Conservation (phyloP, 1,140 invertebrate genomes). For the Brachionus angularis region DNA sequence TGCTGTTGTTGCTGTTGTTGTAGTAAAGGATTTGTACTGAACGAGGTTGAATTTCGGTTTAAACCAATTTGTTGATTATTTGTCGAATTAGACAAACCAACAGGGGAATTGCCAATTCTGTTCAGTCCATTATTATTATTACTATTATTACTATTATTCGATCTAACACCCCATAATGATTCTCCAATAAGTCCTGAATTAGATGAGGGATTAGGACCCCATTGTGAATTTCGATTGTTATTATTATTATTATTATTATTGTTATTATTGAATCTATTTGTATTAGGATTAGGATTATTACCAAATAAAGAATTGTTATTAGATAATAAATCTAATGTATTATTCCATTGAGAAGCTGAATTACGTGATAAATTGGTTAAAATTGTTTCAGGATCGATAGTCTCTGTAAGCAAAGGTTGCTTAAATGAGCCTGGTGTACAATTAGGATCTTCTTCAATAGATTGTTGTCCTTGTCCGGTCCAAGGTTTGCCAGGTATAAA, state of each 20-base stretch:
- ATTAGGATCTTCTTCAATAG: conserved; percentile 35
- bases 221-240: not conserved
- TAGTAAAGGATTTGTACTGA: not conserved
- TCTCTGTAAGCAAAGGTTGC: conserved; percentile 9
- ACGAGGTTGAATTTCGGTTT: not conserved
- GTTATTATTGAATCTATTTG: no score
- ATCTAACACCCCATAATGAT: conserved; percentile 24
- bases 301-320: not conserved
- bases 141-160: not conserved
- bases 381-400: conserved; percentile 40
- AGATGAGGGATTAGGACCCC: no score
- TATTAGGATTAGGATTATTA: no score
- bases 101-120: not conserved
- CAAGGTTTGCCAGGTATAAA: conserved; percentile 39
- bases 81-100: not conserved
- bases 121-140: no score
- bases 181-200: no score
- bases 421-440: conserved; percentile 39
- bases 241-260: not conserved
- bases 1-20: not conserved
- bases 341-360: no score
- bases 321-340: not conserved
- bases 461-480: conserved; percentile 1
- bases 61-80: not conserved
- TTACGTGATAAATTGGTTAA: not conserved